A percentile compares a stretch with the other conserved stretches of the same genome.
Evolutionary conservation across 2,797 vertebrate genomes (phyloP).

Genomic region (Myotis findleyi): DNA sequence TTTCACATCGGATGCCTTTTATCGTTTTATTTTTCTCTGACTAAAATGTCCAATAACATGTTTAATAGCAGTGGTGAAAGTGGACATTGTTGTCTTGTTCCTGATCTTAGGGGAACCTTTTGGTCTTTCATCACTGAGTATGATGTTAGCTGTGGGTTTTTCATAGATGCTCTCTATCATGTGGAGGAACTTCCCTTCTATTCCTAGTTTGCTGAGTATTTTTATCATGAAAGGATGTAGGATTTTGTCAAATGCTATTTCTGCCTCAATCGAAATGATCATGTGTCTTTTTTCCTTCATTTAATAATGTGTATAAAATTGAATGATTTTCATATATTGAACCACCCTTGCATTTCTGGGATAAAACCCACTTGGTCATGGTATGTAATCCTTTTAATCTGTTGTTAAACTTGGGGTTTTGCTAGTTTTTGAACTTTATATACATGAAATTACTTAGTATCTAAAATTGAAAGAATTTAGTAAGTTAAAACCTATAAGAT

Average conservation of each 20-base stretch:
- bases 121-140: neutral
- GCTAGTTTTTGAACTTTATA: slow-evolving; percentile 21
- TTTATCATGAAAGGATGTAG: neutral
- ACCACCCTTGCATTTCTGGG: neutral
- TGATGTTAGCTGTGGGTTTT: neutral
- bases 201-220: neutral
- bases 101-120: neutral
- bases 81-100: neutral
- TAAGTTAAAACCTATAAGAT: neutral
- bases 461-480: neutral
- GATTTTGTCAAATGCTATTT: neutral
- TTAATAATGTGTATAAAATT: neutral
- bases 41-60: neutral
- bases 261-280: neutral
- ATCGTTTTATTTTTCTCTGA: neutral
- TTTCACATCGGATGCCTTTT: neutral
- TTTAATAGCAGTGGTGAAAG: neutral
- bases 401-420: neutral
- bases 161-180: neutral
- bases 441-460: neutral
- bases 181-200: neutral
- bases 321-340: neutral
- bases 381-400: neutral
- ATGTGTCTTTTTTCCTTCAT: neutral
- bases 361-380: neutral